Evolutionary conservation across 2,113 vertebrate species (phyloP), one percentile per base, ranked within the genome.

Genomic region (Loxodonta africana): DNA sequence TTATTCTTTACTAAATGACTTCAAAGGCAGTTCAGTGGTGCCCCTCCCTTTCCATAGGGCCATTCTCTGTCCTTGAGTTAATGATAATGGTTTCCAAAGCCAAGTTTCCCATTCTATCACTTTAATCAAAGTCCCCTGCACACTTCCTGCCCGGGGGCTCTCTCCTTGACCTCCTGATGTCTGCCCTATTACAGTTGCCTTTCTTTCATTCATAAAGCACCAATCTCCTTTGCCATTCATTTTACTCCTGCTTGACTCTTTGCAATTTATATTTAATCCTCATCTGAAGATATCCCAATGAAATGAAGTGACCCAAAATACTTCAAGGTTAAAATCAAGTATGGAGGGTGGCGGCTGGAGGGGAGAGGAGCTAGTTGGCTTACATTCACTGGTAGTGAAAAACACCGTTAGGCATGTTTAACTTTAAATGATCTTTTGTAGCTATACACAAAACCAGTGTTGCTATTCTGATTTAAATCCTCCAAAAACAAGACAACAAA

Each of bases 201-300:
- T 84, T 44, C 37, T 92, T 57, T 48, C 14, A 81, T 51, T 77
- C 57, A 88, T 21, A 76, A 57, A 73, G n/a, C 69, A 90, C 48
- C 60, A 63, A 69, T 78, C 21, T 41, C n/a, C n/a, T 86, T 83
- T 80, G 4, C 0, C 62, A 17, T 41, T 67, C n/a, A 37, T 92
- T 90, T 83, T 44, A 74, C 74, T 91, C 63, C 7, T 77, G 25
- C 6, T 44, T 77, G 9, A 41, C 15, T 74, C 28, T 63, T 74
- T 63, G 74, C 41, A 83, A 65, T 83, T 96, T 94, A 69, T 93
- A 96, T 92, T 94, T 78, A 80, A 91, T 77, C 51, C 25, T 23
- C n/a, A 87, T 18, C 17, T 60, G 25, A 95, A 97, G 86, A 93
- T 86, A 86, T 65, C 33, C 41, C 71, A 91, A 67, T 74, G 71